Evolutionary conservation across 37 sponge, comb jelly and placozoan species (phyloP).

Genomic region (Hormiphora californensis): DNA sequence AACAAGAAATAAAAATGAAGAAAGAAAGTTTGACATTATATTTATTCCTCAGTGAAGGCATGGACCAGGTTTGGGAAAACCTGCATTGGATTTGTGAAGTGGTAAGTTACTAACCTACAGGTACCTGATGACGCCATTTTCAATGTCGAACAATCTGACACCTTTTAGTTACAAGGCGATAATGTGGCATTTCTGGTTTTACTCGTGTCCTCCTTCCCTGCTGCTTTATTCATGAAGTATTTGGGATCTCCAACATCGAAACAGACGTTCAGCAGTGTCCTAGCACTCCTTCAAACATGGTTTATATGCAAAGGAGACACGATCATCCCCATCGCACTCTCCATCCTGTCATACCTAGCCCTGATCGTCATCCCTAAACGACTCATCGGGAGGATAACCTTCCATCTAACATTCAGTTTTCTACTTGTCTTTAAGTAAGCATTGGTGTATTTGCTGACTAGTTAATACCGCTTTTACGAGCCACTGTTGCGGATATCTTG

Average conservation of each 20-base stretch:
- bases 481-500: no score
- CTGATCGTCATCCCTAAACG: not conserved
- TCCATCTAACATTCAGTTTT: not conserved
- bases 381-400: not conserved
- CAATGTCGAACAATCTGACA: no score
- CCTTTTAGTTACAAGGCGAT: constrained; percentile 27
- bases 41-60: no score
- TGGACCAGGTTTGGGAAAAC: no score
- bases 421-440: constrained; percentile 45
- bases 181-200: not conserved
- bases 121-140: no score
- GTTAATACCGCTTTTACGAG: no score
- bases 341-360: constrained; percentile 14
- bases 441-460: no score
- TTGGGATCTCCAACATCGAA: not conserved
- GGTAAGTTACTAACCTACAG: no score
- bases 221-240: constrained; percentile 23
- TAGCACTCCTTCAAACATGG: constrained; percentile 13
- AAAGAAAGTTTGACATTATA: no score
- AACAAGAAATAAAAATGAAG: no score
- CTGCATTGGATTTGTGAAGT: no score
- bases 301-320: constrained; percentile 3
- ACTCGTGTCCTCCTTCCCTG: constrained; percentile 21
- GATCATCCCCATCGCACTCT: not conserved
- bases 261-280: constrained; percentile 2